Conservation (phyloP, 1,140 invertebrate genomes). For the Mamestra configurata region DNA sequence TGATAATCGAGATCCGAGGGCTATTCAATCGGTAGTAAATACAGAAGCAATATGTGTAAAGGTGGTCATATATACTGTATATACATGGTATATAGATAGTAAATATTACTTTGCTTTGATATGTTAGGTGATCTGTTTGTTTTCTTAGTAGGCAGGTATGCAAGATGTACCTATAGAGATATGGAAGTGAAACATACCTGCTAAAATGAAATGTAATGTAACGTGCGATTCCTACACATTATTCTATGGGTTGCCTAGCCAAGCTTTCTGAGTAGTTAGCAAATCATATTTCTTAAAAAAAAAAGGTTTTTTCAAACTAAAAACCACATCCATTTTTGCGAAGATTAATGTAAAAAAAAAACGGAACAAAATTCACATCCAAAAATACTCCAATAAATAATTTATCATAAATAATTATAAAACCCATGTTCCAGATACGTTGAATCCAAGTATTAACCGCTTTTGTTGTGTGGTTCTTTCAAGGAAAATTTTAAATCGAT, state of each 20-base stretch:
- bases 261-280: no score
- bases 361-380: not conserved
- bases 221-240: no score
- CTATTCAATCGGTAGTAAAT: not conserved
- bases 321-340: not conserved
- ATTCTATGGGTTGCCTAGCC: no score
- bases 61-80: not conserved
- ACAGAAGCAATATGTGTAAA: not conserved
- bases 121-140: not conserved
- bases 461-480: constrained; percentile 80
- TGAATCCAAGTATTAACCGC: constrained; percentile 75
- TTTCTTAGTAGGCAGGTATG: no score
- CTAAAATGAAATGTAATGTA: no score
- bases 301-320: not conserved
- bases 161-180: no score
- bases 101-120: no score
- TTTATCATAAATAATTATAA: constrained; percentile 42
- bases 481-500: constrained; percentile 85
- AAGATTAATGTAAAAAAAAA: not conserved
- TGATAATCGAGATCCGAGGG: constrained; percentile 21
- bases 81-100: not conserved
- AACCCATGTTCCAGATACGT: constrained; percentile 64
- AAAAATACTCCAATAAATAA: not conserved
- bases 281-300: no score
- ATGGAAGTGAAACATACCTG: no score